Conservation (phyloP, 2,888 invertebrate genomes). For the Hemicrepidius hirtus region DNA sequence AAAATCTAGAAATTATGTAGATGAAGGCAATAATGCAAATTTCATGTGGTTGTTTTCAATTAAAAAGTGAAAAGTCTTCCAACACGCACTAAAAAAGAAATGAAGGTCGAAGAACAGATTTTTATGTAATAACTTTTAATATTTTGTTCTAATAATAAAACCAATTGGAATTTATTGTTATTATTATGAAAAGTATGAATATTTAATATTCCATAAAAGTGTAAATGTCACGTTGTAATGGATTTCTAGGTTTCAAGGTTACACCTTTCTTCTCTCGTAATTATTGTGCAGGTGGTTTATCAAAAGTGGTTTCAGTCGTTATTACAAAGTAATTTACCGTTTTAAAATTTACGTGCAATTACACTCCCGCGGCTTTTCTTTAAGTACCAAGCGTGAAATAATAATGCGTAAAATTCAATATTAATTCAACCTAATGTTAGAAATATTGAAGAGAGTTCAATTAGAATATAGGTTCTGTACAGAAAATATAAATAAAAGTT, state of each 20-base stretch:
- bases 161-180: slow-evolving; percentile 5
- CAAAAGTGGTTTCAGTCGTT: slow-evolving; percentile 21
- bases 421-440: no score
- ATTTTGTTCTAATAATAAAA: background rate
- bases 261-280: slow-evolving; percentile 22
- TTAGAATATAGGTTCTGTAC: no score
- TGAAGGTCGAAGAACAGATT: no score
- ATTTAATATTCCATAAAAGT: slow-evolving; percentile 21
- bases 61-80: no score
- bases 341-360: slow-evolving; percentile 29
- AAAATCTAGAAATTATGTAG: no score
- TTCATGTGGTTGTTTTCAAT: no score
- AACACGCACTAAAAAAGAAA: no score
- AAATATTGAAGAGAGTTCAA: no score
- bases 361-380: slow-evolving; percentile 16
- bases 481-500: no score
- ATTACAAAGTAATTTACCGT: slow-evolving; percentile 22
- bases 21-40: no score
- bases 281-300: slow-evolving; percentile 28
- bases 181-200: background rate
- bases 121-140: no score
- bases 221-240: slow-evolving; percentile 23
- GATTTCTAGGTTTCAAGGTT: slow-evolving; percentile 41
- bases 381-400: background rate
- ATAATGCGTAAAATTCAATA: slow-evolving; percentile 2